Evolutionary conservation across 2,797 vertebrate genomes (phyloP), one percentile per base, ranked within the genome.

Genomic region (Rhodeus uyekii): DNA sequence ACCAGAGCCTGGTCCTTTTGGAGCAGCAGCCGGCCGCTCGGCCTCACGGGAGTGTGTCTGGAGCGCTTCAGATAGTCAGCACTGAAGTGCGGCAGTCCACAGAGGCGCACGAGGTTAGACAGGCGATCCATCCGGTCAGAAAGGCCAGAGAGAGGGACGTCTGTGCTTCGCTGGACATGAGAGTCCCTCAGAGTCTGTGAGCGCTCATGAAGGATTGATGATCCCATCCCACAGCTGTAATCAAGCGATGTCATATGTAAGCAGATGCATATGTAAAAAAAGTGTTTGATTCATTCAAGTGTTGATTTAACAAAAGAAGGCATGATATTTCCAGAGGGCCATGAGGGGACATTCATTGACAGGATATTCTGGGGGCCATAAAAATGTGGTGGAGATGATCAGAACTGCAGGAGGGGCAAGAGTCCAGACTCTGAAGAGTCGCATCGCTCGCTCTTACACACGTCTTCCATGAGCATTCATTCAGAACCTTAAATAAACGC

Each of bases 1-100:
- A 88, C 48, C 91, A 91, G 53, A 89, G 90, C 46, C 9, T 92
- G 55, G 78, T 93, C 18, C 90, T 86, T 36, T 65, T 58, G 84
- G 86, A 75, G 80, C 38, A 22, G 38, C 81, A 29, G 87, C 83
- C 1, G 71, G n/a, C 18, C 44, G 18, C 65, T 55, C 88, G 76
- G 58, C 72, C 19, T 36, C 87, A 22, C 85, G 87, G 39, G 36
- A 85, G 53, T 82, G 78, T 27, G 2, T 76, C 71, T 16, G 76
- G 78, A 8, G 34, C 19, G 4, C 0, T 83, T 34, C 65, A 16
- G 7, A 44, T 87, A 1, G 14, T 76, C 22, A 53, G 83, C 22
- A 79, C 58, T 19, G 71, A 46, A 34, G 48, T 22, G 19, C 10
- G 69, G 22, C 63, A 78, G 42, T 77, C 53, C 14, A n/a, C 34